Conservation (phyloP, 2,797 vertebrate genomes). For the Apodemus agrarius region DNA sequence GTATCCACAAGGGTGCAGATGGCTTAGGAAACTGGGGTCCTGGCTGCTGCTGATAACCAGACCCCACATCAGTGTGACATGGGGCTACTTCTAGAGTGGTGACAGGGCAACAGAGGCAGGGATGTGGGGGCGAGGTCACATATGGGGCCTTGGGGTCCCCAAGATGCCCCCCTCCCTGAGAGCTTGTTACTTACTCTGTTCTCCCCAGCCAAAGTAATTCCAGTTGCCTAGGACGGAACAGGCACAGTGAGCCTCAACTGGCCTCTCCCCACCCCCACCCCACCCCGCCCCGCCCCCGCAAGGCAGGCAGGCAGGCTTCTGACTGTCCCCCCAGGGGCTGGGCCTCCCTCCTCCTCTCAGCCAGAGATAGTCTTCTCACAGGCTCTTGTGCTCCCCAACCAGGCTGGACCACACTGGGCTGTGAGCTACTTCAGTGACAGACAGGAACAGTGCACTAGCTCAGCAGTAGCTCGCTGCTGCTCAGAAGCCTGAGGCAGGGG, state of each 20-base stretch:
- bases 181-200: conserved; percentile 94
- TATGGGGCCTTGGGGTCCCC: neutral
- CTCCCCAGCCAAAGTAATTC: conserved; percentile 97
- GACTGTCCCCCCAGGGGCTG: neutral
- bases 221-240: conserved; percentile 94
- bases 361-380: neutral
- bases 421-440: neutral
- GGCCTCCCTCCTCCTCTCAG: neutral
- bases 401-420: neutral
- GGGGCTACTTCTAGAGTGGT: neutral
- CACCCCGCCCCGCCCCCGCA: neutral
- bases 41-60: neutral
- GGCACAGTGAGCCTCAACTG: conserved; percentile 43
- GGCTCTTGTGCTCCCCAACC: neutral
- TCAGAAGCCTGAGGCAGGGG: neutral
- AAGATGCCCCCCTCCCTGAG: neutral
- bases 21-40: neutral
- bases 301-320: neutral
- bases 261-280: neutral
- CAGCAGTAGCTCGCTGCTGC: neutral
- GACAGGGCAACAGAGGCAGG: neutral
- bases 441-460: neutral
- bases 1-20: too few species aligned
- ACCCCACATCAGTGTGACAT: neutral
- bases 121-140: neutral